Evolutionary conservation across 2,888 invertebrate species (phyloP).

Genomic region (Trimorus sp.): DNA sequence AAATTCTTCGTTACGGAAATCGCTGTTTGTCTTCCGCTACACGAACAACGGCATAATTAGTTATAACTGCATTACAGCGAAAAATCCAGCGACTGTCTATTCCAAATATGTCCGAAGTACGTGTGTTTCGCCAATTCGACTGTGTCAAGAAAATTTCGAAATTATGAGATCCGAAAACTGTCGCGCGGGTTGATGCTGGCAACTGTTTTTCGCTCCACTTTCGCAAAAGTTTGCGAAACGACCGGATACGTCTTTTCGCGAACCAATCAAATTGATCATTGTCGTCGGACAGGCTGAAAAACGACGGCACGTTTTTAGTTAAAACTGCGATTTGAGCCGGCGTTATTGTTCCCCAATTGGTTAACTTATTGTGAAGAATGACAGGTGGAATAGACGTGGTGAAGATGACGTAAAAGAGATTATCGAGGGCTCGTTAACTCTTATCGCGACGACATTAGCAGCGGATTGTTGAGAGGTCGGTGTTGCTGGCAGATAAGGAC

Average conservation of each 20-base stretch:
- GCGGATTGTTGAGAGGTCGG: conserved; percentile 41
- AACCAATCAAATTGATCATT: no score
- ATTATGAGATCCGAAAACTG: no score
- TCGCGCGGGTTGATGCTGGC: no score
- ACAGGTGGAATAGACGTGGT: conserved; percentile 33
- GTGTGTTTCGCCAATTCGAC: no score
- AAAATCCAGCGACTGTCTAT: not conserved
- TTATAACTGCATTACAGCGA: not conserved
- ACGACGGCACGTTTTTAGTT: no score
- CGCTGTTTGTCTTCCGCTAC: not conserved
- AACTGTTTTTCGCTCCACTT: no score
- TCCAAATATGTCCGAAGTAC: no score
- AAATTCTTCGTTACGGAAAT: not conserved
- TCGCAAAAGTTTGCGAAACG: no score
- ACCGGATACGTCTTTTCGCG: not conserved
- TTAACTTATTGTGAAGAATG: conserved; percentile 37
- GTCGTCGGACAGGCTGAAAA: no score
- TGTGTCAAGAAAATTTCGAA: no score
- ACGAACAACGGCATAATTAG: not conserved
- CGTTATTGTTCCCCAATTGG: conserved; percentile 17
- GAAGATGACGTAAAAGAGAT: conserved; percentile 47
- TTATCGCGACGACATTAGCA: conserved; percentile 49
- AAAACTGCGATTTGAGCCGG: no score
- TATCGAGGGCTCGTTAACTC: conserved; percentile 51
- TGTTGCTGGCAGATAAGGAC: conserved; percentile 35